Base-by-base conservation (phyloP, 2,888 invertebrate species). In the Caenorhabditis parvicauda region DNA sequence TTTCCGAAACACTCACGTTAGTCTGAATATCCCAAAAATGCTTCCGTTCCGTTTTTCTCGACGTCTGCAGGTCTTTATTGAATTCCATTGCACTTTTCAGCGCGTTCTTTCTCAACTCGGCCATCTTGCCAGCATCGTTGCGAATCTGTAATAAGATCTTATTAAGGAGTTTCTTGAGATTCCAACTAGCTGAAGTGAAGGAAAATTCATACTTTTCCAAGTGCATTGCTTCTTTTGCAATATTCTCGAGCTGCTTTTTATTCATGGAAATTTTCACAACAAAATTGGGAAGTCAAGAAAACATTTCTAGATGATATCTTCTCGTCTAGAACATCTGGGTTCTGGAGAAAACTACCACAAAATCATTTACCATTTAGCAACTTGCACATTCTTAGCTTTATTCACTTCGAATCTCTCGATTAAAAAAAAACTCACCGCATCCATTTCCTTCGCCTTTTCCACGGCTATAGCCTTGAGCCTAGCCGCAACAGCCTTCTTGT, bases 401-500 rank as follows among this genome's bases (percentile, higher is more conserved):
- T n/a, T n/a, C n/a, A n/a, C n/a, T n/a, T n/a, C n/a, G n/a, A n/a
- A n/a, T 51, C 43, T 9, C 1, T 14, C 25, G 1, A 22, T 19
- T n/a, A 43, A 24, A 37, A 17, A 38, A 41, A 6, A 19, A 62
- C 81, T 67, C 58, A 82, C 83, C 63, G 80, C 76, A 62, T 81
- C 80, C 71, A 83, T 81, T 58, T 82, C 82, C 58, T 81, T 82
- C 59, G 83, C 82, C 64, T 83, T 82, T 48, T 82, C 82, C 25
- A 72, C 72, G 59, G 82, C 80, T 28, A 75, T 80, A 59, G 82
- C 77, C 54, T 82, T 81, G 52, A 82, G 80, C n/a, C 82, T 76
- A 53, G 83, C 83, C 0, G 42, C 46, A 2, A 58, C 46, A 0
- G 64, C 55, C 38, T 51, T 64, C 45, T 75, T 65, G 58, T 69